Base-by-base conservation (phyloP, 2,888 invertebrate genomes). In the Drosophila meridiana region DNA sequence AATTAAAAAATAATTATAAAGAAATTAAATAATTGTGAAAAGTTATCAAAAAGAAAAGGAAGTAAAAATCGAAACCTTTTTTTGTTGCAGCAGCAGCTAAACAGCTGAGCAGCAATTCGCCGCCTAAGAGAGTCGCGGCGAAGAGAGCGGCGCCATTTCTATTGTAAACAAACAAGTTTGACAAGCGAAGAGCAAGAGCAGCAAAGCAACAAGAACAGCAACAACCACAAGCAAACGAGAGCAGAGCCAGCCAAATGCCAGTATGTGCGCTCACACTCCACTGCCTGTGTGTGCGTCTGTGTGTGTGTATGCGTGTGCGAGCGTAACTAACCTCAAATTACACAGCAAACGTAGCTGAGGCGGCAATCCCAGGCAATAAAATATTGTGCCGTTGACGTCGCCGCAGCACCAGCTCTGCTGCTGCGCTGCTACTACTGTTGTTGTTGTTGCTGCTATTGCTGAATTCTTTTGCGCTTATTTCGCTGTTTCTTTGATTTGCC, bases 111-210 rank as follows among this genome's bases (percentile, higher is more conserved):
- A 8, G 11, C 42, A 82, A 80, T 81, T 81, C 82, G 82, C 82
- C 78, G 66, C 52, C 30, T 42, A 82, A 81, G 78, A 80, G 78
- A 52, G 52, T 26, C 58, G n/a, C 57, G 67, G 68, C 57, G 64
- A 72, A 78, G 76, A 74, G 86, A 70, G 70, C 48, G 48, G 53
- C 48, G 55, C 69, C 52, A 67, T 56, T 65, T 68, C 34, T 62
- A 60, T 74, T 58, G 80, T 66, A 84, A 76, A 68, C 76, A 87
- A 89, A 89, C 85, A 77, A 89, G 85, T 85, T 85, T 88, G 57
- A 68, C 75, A 62, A 58, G 61, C 67, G 47, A 68, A 67, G 36
- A 69, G 40, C 30, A 11, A 20, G 30, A 20, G 30, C 65, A 61
- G 36, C 38, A 66, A 13, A 63, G 28, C 45, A 63, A 32, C 57